Evolutionary conservation across 2,888 invertebrate genomes (phyloP), one percentile per base, ranked within the genome.

Genomic region (Aelia acuminata): DNA sequence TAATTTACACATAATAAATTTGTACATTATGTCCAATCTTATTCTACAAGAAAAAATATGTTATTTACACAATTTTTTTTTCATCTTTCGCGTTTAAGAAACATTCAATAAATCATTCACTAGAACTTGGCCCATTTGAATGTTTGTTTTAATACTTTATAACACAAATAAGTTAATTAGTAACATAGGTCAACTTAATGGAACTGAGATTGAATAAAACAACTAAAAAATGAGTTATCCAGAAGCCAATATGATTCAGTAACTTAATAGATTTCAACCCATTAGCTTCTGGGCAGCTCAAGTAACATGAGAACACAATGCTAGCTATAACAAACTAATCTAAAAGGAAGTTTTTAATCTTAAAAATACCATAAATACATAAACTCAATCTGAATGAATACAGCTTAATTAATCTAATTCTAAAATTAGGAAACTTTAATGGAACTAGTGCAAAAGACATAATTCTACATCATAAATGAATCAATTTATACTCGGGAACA

Each of bases 1-100:
- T 85, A 85, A 85, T 35, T 85, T 50, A 53, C 31, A 85, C 49
- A 85, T 31, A 35, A 85, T 50, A 85, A 35, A 85, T 50, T 53
- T 84, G 50, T 85, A 53, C 53, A 53, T 84, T 84, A 49, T 84
- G 11, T 84, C 26, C 35, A 84, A 84, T 20, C 63, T 57, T 57
- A 57, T 26, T n/a, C 20, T 35, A 63, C 7, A 63, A 63, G 63
- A 63, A 63, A 31, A 35, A 70, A 70, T 35, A 35, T 35, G 63
- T 70, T 70, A 70, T 70, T 18, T 35, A 70, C 63, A 70, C 39
- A 39, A 43, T 20, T 35, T 80, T 43, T 47, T 75, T 75, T 39
- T 75, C 11, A 80, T n/a, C 47, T n/a, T n/a, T 47, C 13, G 13
- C n/a, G n/a, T 35, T 80, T 43, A 43, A 43, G 11, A 20, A 80